Evolutionary conservation across 2,888 invertebrate species (phyloP).

Genomic region (Pomacea canaliculata): DNA sequence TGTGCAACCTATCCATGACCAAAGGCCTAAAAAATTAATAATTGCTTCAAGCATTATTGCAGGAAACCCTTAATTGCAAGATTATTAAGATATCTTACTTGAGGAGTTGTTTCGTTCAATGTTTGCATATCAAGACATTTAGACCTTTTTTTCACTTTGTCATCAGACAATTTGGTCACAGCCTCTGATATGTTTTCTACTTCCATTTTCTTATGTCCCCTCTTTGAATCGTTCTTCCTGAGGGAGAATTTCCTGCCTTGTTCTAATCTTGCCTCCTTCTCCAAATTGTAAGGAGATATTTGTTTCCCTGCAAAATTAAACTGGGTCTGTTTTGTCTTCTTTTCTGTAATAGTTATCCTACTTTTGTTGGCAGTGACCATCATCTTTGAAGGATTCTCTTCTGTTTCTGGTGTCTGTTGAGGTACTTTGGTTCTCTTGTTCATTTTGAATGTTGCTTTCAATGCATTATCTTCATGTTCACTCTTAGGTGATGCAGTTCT

Average conservation of each 20-base stretch:
- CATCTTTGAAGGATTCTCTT: too few relatives aligned
- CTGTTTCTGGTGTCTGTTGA: too few relatives aligned
- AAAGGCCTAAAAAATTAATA: too few relatives aligned
- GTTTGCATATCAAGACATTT: slow-evolving; percentile 20
- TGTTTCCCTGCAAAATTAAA: slow-evolving; percentile 8
- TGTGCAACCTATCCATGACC: too few relatives aligned
- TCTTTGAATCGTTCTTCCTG: background rate
- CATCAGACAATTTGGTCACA: background rate
- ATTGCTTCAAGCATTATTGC: too few relatives aligned
- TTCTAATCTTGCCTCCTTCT: too few relatives aligned
- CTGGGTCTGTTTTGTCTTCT: slow-evolving; percentile 14
- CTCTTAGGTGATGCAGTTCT: slow-evolving; percentile 4
- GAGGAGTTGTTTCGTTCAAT: slow-evolving; percentile 43
- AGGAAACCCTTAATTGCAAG: background rate
- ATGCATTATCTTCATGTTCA: background rate
- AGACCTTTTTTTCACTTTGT: too few relatives aligned
- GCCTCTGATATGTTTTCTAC: background rate
- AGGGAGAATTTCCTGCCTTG: too few relatives aligned
- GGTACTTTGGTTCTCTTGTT: too few relatives aligned
- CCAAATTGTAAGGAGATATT: background rate
- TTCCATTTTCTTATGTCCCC: background rate
- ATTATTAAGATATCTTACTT: slow-evolving; percentile 27
- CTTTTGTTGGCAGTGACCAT: background rate
- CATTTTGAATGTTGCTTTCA: background rate
- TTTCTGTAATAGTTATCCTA: background rate